Evolutionary conservation across 92 coral and sea anemone genomes (phyloP).

Genomic region (Paramuricea clavata): DNA sequence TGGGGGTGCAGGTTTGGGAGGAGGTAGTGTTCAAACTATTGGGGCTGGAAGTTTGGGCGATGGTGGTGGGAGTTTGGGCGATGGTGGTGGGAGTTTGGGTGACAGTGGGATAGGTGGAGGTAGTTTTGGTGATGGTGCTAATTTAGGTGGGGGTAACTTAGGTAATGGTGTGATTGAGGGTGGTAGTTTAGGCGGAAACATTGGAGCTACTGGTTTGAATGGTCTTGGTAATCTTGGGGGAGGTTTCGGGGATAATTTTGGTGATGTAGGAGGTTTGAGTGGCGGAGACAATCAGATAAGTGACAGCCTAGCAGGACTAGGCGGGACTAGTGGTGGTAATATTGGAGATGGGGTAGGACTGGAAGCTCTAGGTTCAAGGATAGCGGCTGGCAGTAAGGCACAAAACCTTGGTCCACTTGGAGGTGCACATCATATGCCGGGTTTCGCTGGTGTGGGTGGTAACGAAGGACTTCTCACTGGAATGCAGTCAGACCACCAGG

Average conservation of each 20-base stretch:
- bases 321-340: constrained; percentile 19
- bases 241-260: neutral
- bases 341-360: constrained; percentile 13
- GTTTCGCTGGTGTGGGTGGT: neutral
- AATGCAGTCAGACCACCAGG: constrained; percentile 3
- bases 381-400: constrained; percentile 12
- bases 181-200: constrained; percentile 36
- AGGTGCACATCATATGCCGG: neutral
- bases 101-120: neutral
- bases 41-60: neutral
- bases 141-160: neutral
- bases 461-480: neutral
- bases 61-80: neutral
- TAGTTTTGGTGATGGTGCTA: constrained; percentile 6
- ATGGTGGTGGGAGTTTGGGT: neutral
- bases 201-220: neutral
- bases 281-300: neutral
- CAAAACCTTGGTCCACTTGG: neutral
- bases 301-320: constrained; percentile 26
- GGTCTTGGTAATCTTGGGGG: neutral
- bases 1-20: constrained; percentile 12
- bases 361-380: constrained; percentile 3
- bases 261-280: neutral
- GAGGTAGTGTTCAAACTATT: neutral
- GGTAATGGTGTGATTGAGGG: neutral